phyloP scores from a whole-genome alignment of 2,113 vertebrate species.

The Hemiprocne comata region DNA sequence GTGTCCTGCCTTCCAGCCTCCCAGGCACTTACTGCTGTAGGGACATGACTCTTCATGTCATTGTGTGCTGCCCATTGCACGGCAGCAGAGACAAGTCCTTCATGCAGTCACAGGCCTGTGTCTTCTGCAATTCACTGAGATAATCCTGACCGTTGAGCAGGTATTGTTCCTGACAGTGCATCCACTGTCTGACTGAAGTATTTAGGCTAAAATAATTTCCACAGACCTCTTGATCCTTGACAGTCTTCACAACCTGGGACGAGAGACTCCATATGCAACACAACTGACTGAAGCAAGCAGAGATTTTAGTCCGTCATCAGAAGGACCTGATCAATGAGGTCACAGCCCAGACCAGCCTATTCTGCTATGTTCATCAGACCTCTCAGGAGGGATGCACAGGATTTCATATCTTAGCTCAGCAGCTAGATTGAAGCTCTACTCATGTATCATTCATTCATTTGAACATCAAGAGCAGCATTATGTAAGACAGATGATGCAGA shows the following conservation, averaged over 20 bases:
- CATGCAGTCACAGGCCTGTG: background rate
- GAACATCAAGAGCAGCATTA: background rate
- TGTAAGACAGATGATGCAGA: background rate
- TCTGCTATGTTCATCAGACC: background rate
- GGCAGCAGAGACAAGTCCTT: background rate
- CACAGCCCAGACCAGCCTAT: background rate
- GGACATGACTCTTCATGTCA: background rate
- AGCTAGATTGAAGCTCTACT: background rate
- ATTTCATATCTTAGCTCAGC: background rate
- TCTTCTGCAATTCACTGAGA: background rate
- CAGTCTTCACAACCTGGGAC: background rate
- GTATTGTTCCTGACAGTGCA: background rate
- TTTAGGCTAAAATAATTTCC: background rate
- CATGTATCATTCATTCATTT: background rate
- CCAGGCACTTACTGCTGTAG: background rate
- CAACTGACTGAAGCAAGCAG: background rate
- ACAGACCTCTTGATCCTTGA: background rate
- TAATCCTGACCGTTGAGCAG: background rate
- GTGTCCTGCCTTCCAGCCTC: conserved; percentile 2
- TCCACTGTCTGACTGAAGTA: background rate
- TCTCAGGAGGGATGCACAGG: background rate
- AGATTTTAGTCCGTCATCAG: fast-evolving
- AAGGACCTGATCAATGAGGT: background rate
- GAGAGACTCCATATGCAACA: background rate
- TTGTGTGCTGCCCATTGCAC: background rate